Conservation (phyloP, 2,113 vertebrate species). For the Notothenia rossii region DNA sequence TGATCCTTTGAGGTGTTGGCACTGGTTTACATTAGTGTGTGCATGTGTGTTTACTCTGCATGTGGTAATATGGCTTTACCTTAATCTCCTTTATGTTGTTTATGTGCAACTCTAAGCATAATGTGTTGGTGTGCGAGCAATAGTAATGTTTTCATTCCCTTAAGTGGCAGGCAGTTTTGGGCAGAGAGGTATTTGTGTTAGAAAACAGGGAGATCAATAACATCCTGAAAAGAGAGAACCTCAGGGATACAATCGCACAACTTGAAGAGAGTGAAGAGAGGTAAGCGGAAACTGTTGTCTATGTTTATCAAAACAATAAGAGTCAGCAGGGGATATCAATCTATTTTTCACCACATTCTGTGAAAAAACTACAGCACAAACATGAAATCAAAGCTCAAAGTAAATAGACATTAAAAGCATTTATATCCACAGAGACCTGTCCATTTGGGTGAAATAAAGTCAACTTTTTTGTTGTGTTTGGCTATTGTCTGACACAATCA, state of each 20-base stretch:
- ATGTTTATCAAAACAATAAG: slow-evolving; percentile 67
- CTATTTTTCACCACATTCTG: slow-evolving; percentile 51
- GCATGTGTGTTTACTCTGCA: not conserved
- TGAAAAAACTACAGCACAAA: slow-evolving; percentile 30
- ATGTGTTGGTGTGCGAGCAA: slow-evolving; percentile 7
- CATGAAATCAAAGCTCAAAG: slow-evolving; percentile 36
- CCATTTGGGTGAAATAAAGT: slow-evolving; percentile 40
- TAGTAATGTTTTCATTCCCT: slow-evolving; percentile 20
- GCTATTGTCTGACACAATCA: slow-evolving; percentile 20
- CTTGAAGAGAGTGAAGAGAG: slow-evolving; percentile 39
- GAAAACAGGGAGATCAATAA: slow-evolving; percentile 63
- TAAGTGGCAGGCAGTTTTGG: slow-evolving; percentile 45
- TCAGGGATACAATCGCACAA: slow-evolving; percentile 47
- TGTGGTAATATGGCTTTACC: slow-evolving; percentile 42
- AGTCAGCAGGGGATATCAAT: slow-evolving; percentile 57
- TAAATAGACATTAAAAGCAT: slow-evolving; percentile 43
- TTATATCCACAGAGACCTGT: slow-evolving; percentile 28
- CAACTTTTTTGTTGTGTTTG: slow-evolving; percentile 22
- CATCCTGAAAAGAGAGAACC: slow-evolving; percentile 59
- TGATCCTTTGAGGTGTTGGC: not conserved
- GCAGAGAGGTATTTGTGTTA: slow-evolving; percentile 40
- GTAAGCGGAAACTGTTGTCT: slow-evolving; percentile 48
- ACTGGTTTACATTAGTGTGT: not conserved
- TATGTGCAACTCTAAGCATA: slow-evolving; percentile 12
- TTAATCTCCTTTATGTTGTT: slow-evolving; percentile 8